phyloP scores from a whole-genome alignment of 2,113 vertebrate species.

The Sminthopsis crassicaudata region DNA sequence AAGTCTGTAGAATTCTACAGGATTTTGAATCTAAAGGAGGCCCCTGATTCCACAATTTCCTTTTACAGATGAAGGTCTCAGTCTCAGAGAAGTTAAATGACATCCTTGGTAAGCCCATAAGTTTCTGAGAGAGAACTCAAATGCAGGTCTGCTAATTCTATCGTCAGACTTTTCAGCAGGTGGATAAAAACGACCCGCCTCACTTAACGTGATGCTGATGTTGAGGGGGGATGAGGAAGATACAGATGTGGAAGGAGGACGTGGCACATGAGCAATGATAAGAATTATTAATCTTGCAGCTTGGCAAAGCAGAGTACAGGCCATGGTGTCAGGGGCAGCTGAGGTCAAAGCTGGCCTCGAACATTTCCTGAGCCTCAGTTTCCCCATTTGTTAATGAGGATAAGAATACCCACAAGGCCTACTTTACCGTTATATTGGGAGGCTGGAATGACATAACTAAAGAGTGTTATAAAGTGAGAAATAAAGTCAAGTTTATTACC shows the following conservation, averaged over 20 bases:
- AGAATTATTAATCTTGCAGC: neutral
- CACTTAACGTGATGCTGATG: neutral
- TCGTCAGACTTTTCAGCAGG: neutral
- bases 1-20: neutral
- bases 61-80: neutral
- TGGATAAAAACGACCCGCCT: neutral
- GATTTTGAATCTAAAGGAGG: neutral
- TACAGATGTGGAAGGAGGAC: neutral
- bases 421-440: neutral
- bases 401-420: neutral
- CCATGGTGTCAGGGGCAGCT: neutral
- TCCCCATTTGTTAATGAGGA: neutral
- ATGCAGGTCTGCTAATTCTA: neutral
- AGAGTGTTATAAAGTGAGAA: neutral
- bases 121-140: neutral
- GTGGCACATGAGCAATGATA: neutral
- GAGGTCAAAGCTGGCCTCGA: neutral
- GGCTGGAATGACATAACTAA: neutral
- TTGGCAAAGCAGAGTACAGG: neutral
- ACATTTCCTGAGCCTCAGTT: neutral
- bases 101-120: neutral
- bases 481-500: neutral
- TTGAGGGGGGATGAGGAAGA: too few species aligned
- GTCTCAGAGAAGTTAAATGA: neutral
- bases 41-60: too few species aligned